phyloP scores from a whole-genome alignment of 2,888 invertebrate genomes.

The Pediacus dermestoides region DNA sequence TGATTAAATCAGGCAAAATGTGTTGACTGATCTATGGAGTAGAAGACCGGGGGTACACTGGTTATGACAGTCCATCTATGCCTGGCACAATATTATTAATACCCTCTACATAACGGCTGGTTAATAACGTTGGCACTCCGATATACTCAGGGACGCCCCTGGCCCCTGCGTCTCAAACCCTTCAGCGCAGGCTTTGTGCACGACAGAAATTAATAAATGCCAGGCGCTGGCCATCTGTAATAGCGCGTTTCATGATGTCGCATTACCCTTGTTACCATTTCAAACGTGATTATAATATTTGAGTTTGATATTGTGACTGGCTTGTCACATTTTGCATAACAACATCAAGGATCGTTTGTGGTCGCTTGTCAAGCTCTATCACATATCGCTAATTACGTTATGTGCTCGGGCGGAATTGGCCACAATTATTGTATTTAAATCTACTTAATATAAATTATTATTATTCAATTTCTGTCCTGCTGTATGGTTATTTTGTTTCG shows the following conservation, averaged over 20 bases:
- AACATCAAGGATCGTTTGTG: conserved; percentile 1
- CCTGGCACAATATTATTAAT: conserved; percentile 2
- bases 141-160: neutral
- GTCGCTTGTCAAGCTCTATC: conserved; percentile 2
- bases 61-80: conserved; percentile 2
- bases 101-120: conserved; percentile 1
- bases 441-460: no score
- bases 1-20: neutral
- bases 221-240: conserved; percentile 1
- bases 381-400: conserved; percentile 1
- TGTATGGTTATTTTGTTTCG: no score
- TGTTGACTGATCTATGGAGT: conserved; percentile 1
- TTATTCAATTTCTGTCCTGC: no score
- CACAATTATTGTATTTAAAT: conserved; percentile 2
- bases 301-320: conserved; percentile 6
- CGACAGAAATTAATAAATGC: conserved; percentile 1
- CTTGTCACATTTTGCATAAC: conserved; percentile 9
- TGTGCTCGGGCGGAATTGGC: neutral
- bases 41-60: conserved; percentile 1
- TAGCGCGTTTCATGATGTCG: conserved; percentile 10
- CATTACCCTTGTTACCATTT: conserved; percentile 20
- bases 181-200: conserved; percentile 1
- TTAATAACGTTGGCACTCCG: conserved; percentile 1
- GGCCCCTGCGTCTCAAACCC: conserved; percentile 1
- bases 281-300: conserved; percentile 12